Evolutionary conservation across 2,797 vertebrate genomes (phyloP).

Genomic region (Rhabdophis nuchalis): DNA sequence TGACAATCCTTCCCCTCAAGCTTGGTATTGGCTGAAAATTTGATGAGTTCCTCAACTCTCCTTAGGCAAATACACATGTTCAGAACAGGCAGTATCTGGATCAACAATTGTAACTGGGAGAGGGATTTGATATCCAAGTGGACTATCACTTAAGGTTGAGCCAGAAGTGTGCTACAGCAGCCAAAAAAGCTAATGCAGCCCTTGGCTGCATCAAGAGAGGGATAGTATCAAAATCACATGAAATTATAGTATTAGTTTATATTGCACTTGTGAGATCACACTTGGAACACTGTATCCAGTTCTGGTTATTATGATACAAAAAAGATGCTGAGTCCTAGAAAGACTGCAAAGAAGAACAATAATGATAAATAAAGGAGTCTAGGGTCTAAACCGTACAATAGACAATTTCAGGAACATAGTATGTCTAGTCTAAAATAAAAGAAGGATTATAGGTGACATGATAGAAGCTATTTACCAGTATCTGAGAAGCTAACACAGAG

Average conservation of each 20-base stretch:
- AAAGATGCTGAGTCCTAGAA: neutral
- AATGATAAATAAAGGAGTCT: neutral
- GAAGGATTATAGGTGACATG: neutral
- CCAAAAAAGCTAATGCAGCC: neutral
- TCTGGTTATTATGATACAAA: neutral
- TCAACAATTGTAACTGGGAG: neutral
- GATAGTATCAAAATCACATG: neutral
- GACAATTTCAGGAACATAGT: neutral
- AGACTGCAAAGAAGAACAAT: neutral
- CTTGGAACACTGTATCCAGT: neutral
- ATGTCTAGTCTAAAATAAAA: neutral
- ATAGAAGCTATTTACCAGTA: neutral
- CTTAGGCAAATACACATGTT: neutral
- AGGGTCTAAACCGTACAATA: neutral
- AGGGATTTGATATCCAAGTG: neutral
- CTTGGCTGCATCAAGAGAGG: neutral
- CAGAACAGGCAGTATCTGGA: neutral
- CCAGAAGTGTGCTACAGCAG: neutral
- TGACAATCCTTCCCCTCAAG: too few relatives aligned
- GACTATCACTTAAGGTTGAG: neutral
- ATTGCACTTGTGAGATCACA: neutral
- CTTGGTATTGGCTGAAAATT: too few relatives aligned
- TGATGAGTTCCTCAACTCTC: too few relatives aligned
- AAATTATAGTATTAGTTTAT: neutral
- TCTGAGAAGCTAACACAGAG: neutral